Conservation (phyloP, 1,140 invertebrate species). For the Caerostris darwini region DNA sequence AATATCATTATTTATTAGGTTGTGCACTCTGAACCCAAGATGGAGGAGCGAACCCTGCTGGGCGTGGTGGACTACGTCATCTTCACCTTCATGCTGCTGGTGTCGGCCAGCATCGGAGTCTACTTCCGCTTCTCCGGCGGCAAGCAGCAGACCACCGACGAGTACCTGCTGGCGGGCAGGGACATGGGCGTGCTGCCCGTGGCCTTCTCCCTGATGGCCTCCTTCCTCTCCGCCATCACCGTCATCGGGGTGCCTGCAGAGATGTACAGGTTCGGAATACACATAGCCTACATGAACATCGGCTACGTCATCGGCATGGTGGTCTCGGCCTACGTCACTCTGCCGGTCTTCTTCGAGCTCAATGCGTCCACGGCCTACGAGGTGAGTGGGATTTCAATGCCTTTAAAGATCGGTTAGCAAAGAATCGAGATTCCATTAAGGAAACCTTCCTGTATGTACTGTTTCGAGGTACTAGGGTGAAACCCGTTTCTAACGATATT, state of each 20-base stretch:
- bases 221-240: conserved; percentile 83
- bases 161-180: conserved; percentile 92
- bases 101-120: conserved; percentile 86
- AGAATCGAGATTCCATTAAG: no score
- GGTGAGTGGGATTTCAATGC: conserved; percentile 83
- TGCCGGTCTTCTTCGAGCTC: conserved; percentile 94
- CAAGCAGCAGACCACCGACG: conserved; percentile 84
- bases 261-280: conserved; percentile 80
- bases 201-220: conserved; percentile 90
- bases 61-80: conserved; percentile 86
- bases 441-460: no score
- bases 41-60: conserved; percentile 1
- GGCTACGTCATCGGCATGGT: conserved; percentile 86
- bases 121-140: conserved; percentile 85
- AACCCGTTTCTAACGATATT: no score
- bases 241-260: conserved; percentile 82
- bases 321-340: conserved; percentile 90
- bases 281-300: conserved; percentile 78
- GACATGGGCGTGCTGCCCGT: conserved; percentile 91
- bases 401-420: no score
- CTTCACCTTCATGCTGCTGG: conserved; percentile 83
- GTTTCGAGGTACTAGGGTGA: no score
- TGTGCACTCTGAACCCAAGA: background rate
- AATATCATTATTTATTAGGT: background rate
- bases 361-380: conserved; percentile 94